phyloP scores from a whole-genome alignment of 2,113 vertebrate genomes.

The Girardinichthys multiradiatus region DNA sequence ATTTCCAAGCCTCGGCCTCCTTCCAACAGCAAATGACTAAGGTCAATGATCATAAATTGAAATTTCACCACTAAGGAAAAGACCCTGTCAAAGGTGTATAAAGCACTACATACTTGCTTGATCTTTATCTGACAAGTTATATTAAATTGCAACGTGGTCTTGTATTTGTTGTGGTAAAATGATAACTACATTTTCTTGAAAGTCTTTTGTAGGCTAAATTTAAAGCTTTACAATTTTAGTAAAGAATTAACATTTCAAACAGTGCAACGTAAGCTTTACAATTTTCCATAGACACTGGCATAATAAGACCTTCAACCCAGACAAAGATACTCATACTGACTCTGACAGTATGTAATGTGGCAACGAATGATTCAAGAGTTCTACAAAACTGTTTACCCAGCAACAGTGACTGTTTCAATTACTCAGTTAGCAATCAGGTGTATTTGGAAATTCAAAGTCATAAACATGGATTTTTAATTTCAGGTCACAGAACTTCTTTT shows the following conservation, averaged over 20 bases:
- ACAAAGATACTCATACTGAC: slow-evolving; percentile 8
- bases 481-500: slow-evolving; percentile 10
- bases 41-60: not conserved
- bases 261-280: not conserved
- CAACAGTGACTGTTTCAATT: slow-evolving; percentile 13
- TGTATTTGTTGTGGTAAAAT: too few species aligned
- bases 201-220: too few species aligned
- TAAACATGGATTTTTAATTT: slow-evolving; percentile 20
- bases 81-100: not conserved
- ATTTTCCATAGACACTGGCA: not conserved
- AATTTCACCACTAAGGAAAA: not conserved
- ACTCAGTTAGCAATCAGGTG: slow-evolving; percentile 8
- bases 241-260: too few species aligned
- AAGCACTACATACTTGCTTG: not conserved
- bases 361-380: slow-evolving; percentile 1
- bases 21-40: not conserved
- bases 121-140: not conserved
- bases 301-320: not conserved
- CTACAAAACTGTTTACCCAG: slow-evolving; percentile 6
- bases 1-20: not conserved
- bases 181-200: too few species aligned
- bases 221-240: too few species aligned
- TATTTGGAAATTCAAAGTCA: slow-evolving; percentile 29
- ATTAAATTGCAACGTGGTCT: not conserved
- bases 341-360: not conserved